A percentile compares a stretch with the other conserved stretches of the same genome.
Conservation (phyloP, 2,888 invertebrate species). For the Mesorhabditis sp. region DNA sequence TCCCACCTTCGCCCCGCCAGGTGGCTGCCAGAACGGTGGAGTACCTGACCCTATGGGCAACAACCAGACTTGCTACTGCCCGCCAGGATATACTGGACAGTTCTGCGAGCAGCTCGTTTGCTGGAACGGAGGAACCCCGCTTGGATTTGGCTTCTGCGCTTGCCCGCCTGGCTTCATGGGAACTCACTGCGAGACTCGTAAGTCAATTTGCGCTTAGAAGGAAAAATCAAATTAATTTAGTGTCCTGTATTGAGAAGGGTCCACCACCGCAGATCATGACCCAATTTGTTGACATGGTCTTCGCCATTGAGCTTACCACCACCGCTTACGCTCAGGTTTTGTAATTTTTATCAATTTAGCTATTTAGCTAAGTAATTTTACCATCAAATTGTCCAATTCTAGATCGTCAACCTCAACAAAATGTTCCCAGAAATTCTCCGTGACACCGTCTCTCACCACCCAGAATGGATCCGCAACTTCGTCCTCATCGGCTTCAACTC, state of each 20-base stretch:
- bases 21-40: constrained; percentile 44
- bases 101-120: constrained; percentile 35
- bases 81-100: constrained; percentile 34
- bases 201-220: background rate
- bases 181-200: constrained; percentile 28
- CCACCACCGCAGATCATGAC: constrained; percentile 25
- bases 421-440: constrained; percentile 31
- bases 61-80: constrained; percentile 44
- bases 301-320: constrained; percentile 36
- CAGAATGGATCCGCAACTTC: constrained; percentile 34
- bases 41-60: constrained; percentile 24
- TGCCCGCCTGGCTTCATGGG: constrained; percentile 40
- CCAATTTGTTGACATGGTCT: constrained; percentile 37
- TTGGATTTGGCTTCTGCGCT: constrained; percentile 22
- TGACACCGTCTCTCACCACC: constrained; percentile 28
- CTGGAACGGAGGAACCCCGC: constrained; percentile 41
- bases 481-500: constrained; percentile 40
- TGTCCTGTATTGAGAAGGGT: constrained; percentile 31
- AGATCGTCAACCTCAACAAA: constrained; percentile 19
- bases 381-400: background rate
- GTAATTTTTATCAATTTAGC: background rate
- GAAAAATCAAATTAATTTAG: constrained; percentile 13
- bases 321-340: constrained; percentile 21
- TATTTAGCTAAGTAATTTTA: too few relatives aligned
- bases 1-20: constrained; percentile 35